Evolutionary conservation across 2,888 invertebrate genomes (phyloP), one percentile per base, ranked within the genome.

Genomic region (Tethea ocularis): DNA sequence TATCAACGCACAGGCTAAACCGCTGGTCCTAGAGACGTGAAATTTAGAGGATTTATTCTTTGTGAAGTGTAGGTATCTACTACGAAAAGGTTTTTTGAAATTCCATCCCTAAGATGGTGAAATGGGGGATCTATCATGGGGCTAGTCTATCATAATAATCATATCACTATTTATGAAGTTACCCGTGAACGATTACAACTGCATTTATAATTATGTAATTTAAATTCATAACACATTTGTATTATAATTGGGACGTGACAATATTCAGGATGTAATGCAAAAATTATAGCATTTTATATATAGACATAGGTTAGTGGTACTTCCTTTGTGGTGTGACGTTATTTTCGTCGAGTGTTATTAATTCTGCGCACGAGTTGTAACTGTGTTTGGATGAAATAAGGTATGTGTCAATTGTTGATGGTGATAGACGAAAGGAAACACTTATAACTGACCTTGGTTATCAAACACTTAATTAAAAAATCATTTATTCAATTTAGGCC

Each of bases 291-390:
- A 29, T 0, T 33, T 33, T 58, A 61, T 61, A 13, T 58, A 61
- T 17, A 58, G 57, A 59, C 63, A 64, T 64, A 62, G 68, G 68
- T 71, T 61, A 63, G 56, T 60, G 60, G 63, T 53, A 61, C 69
- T 66, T 66, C 67, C 64, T 64, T 56, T 58, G 52, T 36, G 0
- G 58, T 56, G 24, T 41, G 29, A 38, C 17, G 29, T 8, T 29
- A 57, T 33, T 51, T 22, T 33, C 29, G 57, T 51, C 51, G 5
- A 7, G 26, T 57, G 33, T 38, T 24, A 36, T 23, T 57, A 57
- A 52, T 38, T 52, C 36, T 38, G 17, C 22, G 23, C 22, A 15
- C 7, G 41, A 15, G 10, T 10, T n/a, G 20, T 46, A 20, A 46
- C 46, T 46, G 46, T 41, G 41, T 46, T 20, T 20, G 7, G 46